A percentile compares a stretch with the other conserved stretches of the same genome.
Conservation (phyloP, 2,113 vertebrate genomes). For the Emberiza fucata region DNA sequence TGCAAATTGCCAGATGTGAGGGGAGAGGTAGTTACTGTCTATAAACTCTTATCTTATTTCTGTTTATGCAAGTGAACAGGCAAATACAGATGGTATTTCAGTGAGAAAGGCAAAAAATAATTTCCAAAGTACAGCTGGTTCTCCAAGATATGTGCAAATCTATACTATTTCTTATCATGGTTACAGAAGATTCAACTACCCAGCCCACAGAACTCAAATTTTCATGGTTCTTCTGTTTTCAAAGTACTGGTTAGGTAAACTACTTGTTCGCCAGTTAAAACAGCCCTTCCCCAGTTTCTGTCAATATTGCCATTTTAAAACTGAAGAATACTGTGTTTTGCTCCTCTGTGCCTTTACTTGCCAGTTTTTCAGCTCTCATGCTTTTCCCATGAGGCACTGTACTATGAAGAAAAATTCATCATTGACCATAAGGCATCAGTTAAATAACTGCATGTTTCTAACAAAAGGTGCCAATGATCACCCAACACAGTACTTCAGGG, state of each 20-base stretch:
- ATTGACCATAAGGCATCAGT: background rate
- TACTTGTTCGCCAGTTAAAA: background rate
- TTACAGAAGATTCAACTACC: background rate
- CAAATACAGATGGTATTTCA: background rate
- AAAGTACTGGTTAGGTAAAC: background rate
- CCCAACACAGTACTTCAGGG: background rate
- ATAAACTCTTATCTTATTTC: background rate
- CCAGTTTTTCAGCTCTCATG: background rate
- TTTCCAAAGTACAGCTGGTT: background rate
- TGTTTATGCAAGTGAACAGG: background rate
- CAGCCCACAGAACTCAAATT: background rate
- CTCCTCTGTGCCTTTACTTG: background rate
- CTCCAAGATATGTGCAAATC: background rate
- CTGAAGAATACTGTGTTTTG: background rate
- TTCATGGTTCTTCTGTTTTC: background rate
- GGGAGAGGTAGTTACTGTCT: background rate
- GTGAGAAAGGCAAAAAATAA: background rate
- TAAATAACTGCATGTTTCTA: background rate
- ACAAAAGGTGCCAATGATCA: background rate
- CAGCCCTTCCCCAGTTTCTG: background rate
- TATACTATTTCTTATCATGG: background rate
- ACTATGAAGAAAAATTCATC: background rate
- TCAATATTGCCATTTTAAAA: background rate
- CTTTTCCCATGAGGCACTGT: background rate
- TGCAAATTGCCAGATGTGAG: background rate